Evolutionary conservation across 2,113 vertebrate genomes (phyloP).

Genomic region (Siphamia tubifer): DNA sequence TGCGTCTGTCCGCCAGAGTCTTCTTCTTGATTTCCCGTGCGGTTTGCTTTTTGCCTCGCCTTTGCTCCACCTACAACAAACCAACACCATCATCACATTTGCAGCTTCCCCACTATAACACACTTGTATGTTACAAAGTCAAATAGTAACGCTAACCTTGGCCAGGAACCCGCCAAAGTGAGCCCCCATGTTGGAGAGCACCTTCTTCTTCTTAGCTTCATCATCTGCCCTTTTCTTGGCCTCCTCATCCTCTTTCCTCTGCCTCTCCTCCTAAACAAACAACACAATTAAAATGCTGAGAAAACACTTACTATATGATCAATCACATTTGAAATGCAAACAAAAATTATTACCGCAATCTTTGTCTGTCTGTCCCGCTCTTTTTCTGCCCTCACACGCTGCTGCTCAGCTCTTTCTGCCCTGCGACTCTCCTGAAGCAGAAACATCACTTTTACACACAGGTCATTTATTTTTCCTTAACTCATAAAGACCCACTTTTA

Average conservation of each 20-base stretch:
- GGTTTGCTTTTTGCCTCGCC: slow-evolving; percentile 86
- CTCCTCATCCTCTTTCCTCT: slow-evolving; percentile 94
- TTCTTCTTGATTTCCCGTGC: slow-evolving; percentile 88
- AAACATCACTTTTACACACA: neutral
- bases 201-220: slow-evolving; percentile 97
- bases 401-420: slow-evolving; percentile 91
- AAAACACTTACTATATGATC: neutral
- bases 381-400: slow-evolving; percentile 92
- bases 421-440: slow-evolving; percentile 89
- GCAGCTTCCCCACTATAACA: neutral
- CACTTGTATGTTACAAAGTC: neutral
- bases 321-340: neutral
- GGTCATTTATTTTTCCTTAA: neutral
- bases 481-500: too few relatives aligned
- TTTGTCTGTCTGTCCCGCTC: slow-evolving; percentile 91
- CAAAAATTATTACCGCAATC: slow-evolving; percentile 83
- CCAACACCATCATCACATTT: neutral
- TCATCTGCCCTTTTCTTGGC: slow-evolving; percentile 92
- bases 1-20: slow-evolving; percentile 83
- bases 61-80: slow-evolving; percentile 78
- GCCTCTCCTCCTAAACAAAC: slow-evolving; percentile 88
- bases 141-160: slow-evolving; percentile 84
- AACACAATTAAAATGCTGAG: neutral
- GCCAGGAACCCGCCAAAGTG: slow-evolving; percentile 95
- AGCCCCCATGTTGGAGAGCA: slow-evolving; percentile 95